Percentiles rank a stretch among this genome's conserved stretches.
Evolutionary conservation across 2,888 invertebrate genomes (phyloP).

Genomic region (Vanessa cardui): DNA sequence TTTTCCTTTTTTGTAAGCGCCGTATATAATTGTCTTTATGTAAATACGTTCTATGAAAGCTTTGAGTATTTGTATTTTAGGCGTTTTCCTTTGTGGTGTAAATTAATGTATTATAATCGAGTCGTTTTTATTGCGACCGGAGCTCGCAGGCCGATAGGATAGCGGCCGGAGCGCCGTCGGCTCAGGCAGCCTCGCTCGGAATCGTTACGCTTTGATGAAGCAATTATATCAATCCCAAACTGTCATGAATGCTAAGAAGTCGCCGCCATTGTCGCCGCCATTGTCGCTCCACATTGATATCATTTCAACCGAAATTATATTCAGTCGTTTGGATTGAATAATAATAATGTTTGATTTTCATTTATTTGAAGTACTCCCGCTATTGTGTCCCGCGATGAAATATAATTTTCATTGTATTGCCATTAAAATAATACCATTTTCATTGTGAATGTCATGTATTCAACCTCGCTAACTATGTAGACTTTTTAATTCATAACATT

Average conservation of each 20-base stretch:
- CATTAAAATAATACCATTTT: background rate
- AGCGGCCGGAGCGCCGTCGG: background rate
- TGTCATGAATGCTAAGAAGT: constrained; percentile 18
- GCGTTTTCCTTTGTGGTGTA: constrained; percentile 17
- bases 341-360: constrained; percentile 13
- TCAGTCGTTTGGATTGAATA: constrained; percentile 4
- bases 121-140: background rate
- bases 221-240: constrained; percentile 28
- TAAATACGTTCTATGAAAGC: constrained; percentile 5
- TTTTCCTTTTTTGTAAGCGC: background rate
- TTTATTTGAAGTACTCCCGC: constrained; percentile 1
- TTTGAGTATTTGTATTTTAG: background rate
- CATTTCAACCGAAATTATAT: constrained; percentile 3
- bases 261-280: constrained; percentile 1
- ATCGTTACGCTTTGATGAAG: constrained; percentile 11
- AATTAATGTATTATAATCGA: constrained; percentile 12
- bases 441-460: background rate
- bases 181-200: background rate
- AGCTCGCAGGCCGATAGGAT: too few relatives aligned
- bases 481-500: background rate
- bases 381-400: constrained; percentile 1
- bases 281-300: constrained; percentile 12
- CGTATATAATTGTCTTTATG: constrained; percentile 12
- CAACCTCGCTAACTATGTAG: background rate
- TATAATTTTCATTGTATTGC: constrained; percentile 3